Percentiles rank a stretch among this genome's conserved stretches.
phyloP scores from a whole-genome alignment of 2,888 invertebrate species.

The Drosophila quinaria region DNA sequence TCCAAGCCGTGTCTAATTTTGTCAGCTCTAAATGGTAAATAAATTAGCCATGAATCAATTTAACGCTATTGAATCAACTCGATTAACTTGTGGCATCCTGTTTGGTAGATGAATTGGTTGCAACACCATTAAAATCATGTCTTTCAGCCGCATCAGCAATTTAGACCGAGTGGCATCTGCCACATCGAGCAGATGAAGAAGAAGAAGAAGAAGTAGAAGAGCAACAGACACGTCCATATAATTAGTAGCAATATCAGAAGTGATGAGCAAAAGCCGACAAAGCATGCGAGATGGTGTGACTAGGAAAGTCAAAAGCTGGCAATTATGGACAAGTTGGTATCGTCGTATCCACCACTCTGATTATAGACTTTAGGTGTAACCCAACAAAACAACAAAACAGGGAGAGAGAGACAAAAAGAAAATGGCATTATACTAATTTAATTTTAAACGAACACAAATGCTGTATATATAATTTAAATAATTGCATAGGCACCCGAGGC shows the following conservation, averaged over 20 bases:
- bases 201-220: not conserved
- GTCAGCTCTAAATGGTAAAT: conserved; percentile 2
- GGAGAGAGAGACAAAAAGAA: conserved; percentile 28
- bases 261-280: conserved; percentile 69
- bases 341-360: conserved; percentile 40
- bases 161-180: conserved; percentile 46
- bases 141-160: conserved; percentile 19
- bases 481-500: conserved; percentile 59
- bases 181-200: conserved; percentile 9
- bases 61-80: conserved; percentile 2
- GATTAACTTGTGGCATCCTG: conserved; percentile 15
- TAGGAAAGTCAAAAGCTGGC: conserved; percentile 49
- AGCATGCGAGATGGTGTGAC: conserved; percentile 68
- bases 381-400: conserved; percentile 28
- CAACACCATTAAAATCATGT: conserved; percentile 47
- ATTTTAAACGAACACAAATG: conserved; percentile 77
- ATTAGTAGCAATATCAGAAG: conserved; percentile 64
- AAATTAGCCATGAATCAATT: conserved; percentile 19
- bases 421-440: conserved; percentile 73
- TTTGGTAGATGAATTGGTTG: conserved; percentile 33
- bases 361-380: conserved; percentile 73
- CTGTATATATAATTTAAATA: conserved; percentile 72
- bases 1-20: not conserved
- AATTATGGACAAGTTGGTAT: conserved; percentile 51
- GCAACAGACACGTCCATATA: conserved; percentile 47